Percentiles rank a stretch among this genome's conserved stretches.
phyloP scores from a whole-genome alignment of 2,113 vertebrate genomes.

The Toxotes chatareus region DNA sequence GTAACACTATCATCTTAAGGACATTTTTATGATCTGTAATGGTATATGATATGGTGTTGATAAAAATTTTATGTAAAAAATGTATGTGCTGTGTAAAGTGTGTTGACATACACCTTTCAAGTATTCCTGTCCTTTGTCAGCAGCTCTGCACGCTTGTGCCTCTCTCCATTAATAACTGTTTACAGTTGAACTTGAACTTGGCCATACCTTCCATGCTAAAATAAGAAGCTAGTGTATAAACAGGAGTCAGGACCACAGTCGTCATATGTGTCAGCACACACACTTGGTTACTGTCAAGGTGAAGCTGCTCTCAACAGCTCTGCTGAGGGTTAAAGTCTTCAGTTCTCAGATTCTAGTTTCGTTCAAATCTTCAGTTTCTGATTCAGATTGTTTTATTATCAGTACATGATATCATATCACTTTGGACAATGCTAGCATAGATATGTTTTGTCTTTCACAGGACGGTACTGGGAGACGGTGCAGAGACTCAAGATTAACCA shows the following conservation, averaged over 20 bases:
- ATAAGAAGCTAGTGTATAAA: conserved; percentile 31
- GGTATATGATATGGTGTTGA: too few species aligned
- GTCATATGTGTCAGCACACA: neutral
- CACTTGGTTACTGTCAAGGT: conserved; percentile 4
- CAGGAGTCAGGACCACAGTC: neutral
- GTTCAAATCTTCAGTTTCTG: neutral
- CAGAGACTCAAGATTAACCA: conserved; percentile 88
- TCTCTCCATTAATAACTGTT: conserved; percentile 45
- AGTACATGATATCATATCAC: neutral
- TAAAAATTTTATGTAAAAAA: neutral
- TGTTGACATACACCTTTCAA: neutral
- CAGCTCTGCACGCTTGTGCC: neutral
- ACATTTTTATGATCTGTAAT: neutral
- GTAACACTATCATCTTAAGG: neutral
- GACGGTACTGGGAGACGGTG: conserved; percentile 89
- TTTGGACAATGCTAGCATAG: neutral
- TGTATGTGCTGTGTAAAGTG: neutral
- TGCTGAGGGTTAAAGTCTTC: neutral
- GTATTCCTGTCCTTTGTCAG: neutral
- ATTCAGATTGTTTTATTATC: neutral
- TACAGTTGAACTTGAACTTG: conserved; percentile 35
- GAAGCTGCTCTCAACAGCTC: neutral
- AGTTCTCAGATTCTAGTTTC: neutral
- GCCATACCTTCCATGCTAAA: conserved; percentile 35
- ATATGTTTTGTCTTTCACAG: conserved; percentile 58